Conservation (phyloP, 2,888 invertebrate genomes). For the Oxycera nigricornis region DNA sequence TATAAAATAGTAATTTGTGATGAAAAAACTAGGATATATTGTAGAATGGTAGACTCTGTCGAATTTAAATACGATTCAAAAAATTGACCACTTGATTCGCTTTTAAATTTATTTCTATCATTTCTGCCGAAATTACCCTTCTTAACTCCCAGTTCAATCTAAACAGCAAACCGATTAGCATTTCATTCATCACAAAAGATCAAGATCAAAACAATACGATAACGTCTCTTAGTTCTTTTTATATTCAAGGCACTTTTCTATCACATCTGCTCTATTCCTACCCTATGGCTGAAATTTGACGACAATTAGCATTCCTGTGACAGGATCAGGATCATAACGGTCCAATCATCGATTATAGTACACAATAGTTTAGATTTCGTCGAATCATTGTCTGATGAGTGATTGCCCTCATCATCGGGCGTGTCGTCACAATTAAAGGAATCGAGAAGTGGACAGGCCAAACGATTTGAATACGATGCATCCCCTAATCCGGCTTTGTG, state of each 20-base stretch:
- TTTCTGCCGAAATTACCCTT: too few relatives aligned
- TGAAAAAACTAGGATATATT: too few relatives aligned
- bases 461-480: not conserved
- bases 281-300: conserved; percentile 1
- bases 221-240: not conserved
- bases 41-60: too few relatives aligned
- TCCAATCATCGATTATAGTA: not conserved
- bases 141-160: too few relatives aligned
- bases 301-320: conserved; percentile 31
- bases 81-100: too few relatives aligned
- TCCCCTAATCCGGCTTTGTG: conserved; percentile 13
- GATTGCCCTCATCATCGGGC: conserved; percentile 17
- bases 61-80: too few relatives aligned
- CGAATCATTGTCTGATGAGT: conserved; percentile 33
- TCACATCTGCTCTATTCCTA: conserved; percentile 1
- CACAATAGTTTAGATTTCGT: conserved; percentile 4
- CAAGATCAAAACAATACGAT: conserved; percentile 26
- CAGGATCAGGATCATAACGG: not conserved
- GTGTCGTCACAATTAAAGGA: not conserved
- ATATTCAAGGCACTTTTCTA: not conserved
- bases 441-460: not conserved
- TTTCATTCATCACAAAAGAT: not conserved
- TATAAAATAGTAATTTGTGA: too few relatives aligned
- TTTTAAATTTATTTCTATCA: too few relatives aligned
- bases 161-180: too few relatives aligned